phyloP scores from a whole-genome alignment of 2,888 invertebrate genomes.

The Microchrysa polita region DNA sequence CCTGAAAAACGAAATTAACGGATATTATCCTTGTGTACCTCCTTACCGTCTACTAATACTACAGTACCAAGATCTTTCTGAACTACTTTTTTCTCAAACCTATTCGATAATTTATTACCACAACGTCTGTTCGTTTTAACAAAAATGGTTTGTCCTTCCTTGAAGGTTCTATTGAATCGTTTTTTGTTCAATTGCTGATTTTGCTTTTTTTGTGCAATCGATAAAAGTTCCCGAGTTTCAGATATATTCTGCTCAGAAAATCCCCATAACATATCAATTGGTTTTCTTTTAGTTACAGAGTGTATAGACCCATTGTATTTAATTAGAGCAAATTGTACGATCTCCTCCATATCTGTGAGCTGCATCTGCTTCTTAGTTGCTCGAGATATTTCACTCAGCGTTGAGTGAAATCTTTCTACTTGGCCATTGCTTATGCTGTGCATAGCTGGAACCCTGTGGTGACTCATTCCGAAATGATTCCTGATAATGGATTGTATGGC shows the following conservation, averaged over 20 bases:
- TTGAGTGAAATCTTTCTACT: too few species aligned
- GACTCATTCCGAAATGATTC: too few species aligned
- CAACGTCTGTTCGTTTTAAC: not conserved
- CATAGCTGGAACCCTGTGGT: too few species aligned
- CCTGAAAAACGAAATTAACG: not conserved
- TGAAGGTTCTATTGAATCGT: not conserved
- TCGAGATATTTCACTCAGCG: not conserved
- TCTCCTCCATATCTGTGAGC: not conserved
- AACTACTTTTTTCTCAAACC: not conserved
- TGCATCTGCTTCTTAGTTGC: not conserved
- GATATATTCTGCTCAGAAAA: not conserved
- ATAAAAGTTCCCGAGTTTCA: not conserved
- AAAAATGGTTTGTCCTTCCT: not conserved
- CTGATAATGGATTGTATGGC: too few species aligned
- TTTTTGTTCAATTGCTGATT: not conserved
- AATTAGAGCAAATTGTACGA: not conserved
- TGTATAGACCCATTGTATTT: slow-evolving; percentile 14
- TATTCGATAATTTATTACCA: slow-evolving; percentile 11
- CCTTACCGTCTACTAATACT: not conserved
- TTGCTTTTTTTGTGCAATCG: slow-evolving; percentile 8
- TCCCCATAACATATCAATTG: not conserved
- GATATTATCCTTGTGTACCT: not conserved
- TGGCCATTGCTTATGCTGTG: too few species aligned
- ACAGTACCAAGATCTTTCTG: not conserved
- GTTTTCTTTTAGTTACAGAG: slow-evolving; percentile 1